Evolutionary conservation across 2,888 invertebrate species (phyloP), one percentile per base, ranked within the genome.

Genomic region (Cerceris rybyensis): DNA sequence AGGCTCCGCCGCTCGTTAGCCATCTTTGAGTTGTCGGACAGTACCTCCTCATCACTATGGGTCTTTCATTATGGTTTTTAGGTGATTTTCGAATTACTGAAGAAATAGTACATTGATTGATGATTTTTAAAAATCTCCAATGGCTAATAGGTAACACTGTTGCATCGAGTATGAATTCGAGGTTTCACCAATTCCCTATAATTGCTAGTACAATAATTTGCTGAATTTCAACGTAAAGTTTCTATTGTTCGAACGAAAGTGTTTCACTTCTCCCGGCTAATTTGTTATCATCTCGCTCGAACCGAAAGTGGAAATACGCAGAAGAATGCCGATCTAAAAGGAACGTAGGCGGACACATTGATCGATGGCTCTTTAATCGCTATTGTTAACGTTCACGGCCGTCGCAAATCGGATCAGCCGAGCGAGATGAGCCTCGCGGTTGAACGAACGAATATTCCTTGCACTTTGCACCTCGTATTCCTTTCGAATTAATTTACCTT

Each of bases 311-410:
- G 73, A 70, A 78, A 78, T 58, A 43, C 42, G 55, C 63, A 54
- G 79, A 79, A 66, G 81, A 75, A 75, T 72, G 70, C 68, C 61
- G 79, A 82, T 75, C 63, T 66, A 49, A 73, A 61, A 78, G 69
- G 72, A 79, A 86, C 70, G 82, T 81, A 76, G 87, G 85, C 81
- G 89, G 87, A 83, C 84, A 79, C 84, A 83, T 87, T 86, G 88
- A 88, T 88, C 82, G 85, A 88, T 88, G 82, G 83, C 70, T 82
- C 70, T 76, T 85, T 88, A 88, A 88, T 88, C 84, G 86, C 76
- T 81, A 85, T 81, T 85, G 83, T 83, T 80, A 83, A 86, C 84
- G 81, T 82, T 84, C 88, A 83, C 80, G 86, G 83, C 82, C 81
- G 81, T 63, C 75, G 70, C 83, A 86, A 86, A 88, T 88, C 85